Evolutionary conservation across 2,113 vertebrate species (phyloP).

Genomic region (Lagopus muta): DNA sequence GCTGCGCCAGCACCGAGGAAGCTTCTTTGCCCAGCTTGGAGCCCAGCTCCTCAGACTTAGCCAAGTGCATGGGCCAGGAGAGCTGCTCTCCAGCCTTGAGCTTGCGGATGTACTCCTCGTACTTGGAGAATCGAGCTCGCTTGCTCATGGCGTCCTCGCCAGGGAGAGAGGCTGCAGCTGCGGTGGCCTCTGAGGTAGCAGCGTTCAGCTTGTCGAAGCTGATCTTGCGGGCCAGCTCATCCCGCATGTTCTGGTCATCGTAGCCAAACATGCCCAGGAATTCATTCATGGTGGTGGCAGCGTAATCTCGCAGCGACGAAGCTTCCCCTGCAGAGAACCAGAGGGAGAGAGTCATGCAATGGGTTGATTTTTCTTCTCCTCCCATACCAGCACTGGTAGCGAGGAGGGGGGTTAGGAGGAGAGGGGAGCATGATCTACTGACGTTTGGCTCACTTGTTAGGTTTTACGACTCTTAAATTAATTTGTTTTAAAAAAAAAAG

Average conservation of each 20-base stretch:
- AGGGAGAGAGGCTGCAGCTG: constrained; percentile 69
- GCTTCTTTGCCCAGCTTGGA: constrained; percentile 86
- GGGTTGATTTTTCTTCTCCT: constrained; percentile 1
- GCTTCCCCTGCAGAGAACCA: constrained; percentile 84
- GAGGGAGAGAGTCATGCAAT: background rate
- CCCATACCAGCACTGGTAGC: background rate
- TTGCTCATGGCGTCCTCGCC: constrained; percentile 88
- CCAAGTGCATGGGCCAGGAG: constrained; percentile 87
- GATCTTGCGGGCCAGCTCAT: constrained; percentile 95
- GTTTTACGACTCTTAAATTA: constrained; percentile 91
- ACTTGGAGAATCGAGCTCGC: constrained; percentile 96
- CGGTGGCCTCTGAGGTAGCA: constrained; percentile 84
- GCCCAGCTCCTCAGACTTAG: constrained; percentile 86
- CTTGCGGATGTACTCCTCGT: constrained; percentile 98
- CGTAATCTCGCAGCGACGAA: constrained; percentile 92
- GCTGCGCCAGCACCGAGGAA: constrained; percentile 75
- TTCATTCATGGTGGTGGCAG: constrained; percentile 97
- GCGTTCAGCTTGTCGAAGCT: constrained; percentile 94
- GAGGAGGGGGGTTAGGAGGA: constrained; percentile 33
- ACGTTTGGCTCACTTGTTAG: constrained; percentile 86
- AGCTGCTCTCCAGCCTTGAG: constrained; percentile 94
- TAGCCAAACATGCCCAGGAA: constrained; percentile 99
- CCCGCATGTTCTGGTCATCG: constrained; percentile 93
- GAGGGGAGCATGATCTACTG: constrained; percentile 80
- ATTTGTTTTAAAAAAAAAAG: constrained; percentile 85